phyloP scores from a whole-genome alignment of 1,140 invertebrate species.

The Helicoverpa zea region DNA sequence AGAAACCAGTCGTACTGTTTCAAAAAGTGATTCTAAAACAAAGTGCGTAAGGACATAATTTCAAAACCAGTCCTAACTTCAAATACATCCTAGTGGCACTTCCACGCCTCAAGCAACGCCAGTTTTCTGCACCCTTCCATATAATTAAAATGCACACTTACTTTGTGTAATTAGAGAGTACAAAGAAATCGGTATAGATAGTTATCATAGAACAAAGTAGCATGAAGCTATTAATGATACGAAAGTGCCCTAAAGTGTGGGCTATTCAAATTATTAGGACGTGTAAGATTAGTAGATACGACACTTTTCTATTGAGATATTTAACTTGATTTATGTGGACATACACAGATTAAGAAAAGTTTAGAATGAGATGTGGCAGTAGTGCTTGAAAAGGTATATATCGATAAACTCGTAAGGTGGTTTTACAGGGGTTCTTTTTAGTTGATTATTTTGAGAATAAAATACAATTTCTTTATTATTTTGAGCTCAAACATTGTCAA shows the following conservation, averaged over 20 bases:
- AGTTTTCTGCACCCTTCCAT: constrained; percentile 75
- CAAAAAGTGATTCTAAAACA: too few relatives aligned
- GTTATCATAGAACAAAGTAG: constrained; percentile 68
- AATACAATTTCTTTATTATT: too few relatives aligned
- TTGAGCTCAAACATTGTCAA: too few relatives aligned
- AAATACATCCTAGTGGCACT: constrained; percentile 48
- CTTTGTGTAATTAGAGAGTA: constrained; percentile 71
- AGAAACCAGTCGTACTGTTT: too few relatives aligned
- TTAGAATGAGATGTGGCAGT: too few relatives aligned
- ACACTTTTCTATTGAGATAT: constrained; percentile 18
- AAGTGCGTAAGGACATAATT: neutral
- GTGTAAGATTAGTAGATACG: constrained; percentile 28
- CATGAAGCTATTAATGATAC: constrained; percentile 68
- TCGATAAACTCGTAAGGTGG: too few relatives aligned
- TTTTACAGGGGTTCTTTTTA: too few relatives aligned
- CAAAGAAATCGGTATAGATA: constrained; percentile 75
- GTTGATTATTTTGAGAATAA: too few relatives aligned
- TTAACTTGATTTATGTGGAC: neutral
- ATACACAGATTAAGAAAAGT: too few relatives aligned
- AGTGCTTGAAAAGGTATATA: too few relatives aligned
- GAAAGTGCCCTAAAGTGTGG: constrained; percentile 44
- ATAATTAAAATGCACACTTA: constrained; percentile 81
- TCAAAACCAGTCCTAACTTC: constrained; percentile 43
- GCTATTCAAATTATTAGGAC: constrained; percentile 40
- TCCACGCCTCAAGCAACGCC: constrained; percentile 60